A percentile compares a stretch with the other conserved stretches of the same genome.
Evolutionary conservation across 1,140 invertebrate genomes (phyloP).

Genomic region (Trichonephila clavipes): DNA sequence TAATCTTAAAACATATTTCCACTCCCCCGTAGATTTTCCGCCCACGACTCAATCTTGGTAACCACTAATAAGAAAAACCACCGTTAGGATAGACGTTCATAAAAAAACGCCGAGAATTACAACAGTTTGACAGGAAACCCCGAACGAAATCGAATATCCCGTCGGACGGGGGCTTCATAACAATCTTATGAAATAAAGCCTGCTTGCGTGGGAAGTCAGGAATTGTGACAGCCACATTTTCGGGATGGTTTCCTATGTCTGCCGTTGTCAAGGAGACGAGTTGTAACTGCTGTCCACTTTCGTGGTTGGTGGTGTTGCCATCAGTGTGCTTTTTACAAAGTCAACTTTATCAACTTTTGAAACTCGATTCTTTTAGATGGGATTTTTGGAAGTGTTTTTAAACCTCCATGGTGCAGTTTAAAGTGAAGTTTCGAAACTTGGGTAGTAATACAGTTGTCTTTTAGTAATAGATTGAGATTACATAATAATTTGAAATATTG

Average conservation of each 20-base stretch:
- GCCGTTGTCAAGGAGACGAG: background rate
- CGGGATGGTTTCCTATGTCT: background rate
- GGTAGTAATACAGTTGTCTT: no score
- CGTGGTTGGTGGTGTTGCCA: background rate
- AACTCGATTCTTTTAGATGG: no score
- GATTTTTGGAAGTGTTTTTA: no score
- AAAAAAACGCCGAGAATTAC: background rate
- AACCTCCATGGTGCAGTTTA: no score
- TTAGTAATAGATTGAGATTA: no score
- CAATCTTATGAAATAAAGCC: background rate
- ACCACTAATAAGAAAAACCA: background rate
- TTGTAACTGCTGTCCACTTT: background rate
- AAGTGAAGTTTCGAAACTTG: no score
- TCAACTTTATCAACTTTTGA: background rate
- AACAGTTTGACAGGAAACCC: background rate
- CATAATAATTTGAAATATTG: no score
- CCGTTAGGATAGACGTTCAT: background rate
- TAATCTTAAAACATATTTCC: background rate
- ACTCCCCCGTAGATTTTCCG: background rate
- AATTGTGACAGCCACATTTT: background rate
- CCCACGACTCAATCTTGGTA: background rate
- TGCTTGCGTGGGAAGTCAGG: background rate
- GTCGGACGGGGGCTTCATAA: background rate
- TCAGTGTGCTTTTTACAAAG: background rate
- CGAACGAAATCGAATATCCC: background rate